Evolutionary conservation across 2,113 vertebrate species (phyloP), one percentile per base, ranked within the genome.

Genomic region (Taxidea taxus): DNA sequence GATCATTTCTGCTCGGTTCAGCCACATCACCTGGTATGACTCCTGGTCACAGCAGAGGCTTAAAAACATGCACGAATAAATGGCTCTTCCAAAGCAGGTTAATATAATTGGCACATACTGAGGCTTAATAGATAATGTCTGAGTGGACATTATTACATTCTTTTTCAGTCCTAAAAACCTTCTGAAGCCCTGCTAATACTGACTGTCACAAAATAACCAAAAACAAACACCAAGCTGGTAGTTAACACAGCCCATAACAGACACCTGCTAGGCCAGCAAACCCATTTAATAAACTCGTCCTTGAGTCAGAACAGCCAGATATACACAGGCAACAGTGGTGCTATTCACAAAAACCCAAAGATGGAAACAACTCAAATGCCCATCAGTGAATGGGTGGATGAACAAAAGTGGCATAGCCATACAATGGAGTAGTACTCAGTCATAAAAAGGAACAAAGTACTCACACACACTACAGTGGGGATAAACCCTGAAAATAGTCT

Each of bases 341-440:
- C 12, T 0, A 6, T 1, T 83, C 25, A 39, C 44, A 68, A 16
- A 1, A 49, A 4, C 7, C 4, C 15, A 27, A 29, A 77, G 20
- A 23, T 7, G 14, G 31, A 54, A 49, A 78, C 7, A 31, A 21
- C 42, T 14, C 18, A 15, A 31, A 16, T 4, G 27, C 7, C 34
- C 25, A 16, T 2, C 7, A 1, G 1, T 1, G 4, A 34, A 47
- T 5, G 20, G 51, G 42, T 1, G 3, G 1, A 58, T 18, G 16
- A 58, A 9, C 13, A 54, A 51, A 34, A 20, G 8, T 2, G 31
- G 60, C 6, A 23, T 10, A 66, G 3, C 34, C 72, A 14, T 7
- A 31, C 2, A 16, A 23, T 1, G 60, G 56, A n/a, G 18, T 31
- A 29, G 11, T n/a, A 84, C 27, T 34, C 56, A 49, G 34, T 6